A percentile compares a stretch with the other conserved stretches of the same genome.
phyloP scores from a whole-genome alignment of 2,797 vertebrate species.

The Leptatherina wallacei region DNA sequence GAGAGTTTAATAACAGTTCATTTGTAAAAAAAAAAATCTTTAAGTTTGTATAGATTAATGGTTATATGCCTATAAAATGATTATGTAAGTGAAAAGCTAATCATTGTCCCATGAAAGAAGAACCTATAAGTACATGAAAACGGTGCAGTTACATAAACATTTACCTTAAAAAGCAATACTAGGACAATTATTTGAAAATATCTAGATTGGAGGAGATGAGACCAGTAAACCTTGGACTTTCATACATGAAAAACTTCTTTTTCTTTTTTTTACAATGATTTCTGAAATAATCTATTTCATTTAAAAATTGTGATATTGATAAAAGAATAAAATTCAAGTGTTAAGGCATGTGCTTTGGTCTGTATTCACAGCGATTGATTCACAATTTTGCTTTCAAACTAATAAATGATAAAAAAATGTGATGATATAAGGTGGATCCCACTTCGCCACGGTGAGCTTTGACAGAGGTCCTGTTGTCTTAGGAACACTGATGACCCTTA shows the following conservation, averaged over 20 bases:
- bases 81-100: no score
- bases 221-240: background rate
- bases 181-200: no score
- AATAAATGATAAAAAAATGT: background rate
- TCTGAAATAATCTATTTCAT: background rate
- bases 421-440: background rate
- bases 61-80: no score
- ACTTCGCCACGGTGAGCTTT: background rate
- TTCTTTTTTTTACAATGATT: background rate
- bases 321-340: background rate
- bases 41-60: no score
- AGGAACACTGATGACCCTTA: conserved; percentile 59
- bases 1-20: background rate
- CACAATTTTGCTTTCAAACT: background rate
- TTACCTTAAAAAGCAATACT: no score
- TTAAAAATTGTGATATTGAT: background rate
- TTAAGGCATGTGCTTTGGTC: background rate
- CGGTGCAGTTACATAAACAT: no score
- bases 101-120: no score
- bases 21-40: background rate
- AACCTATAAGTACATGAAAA: no score
- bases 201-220: background rate
- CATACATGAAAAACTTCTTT: background rate
- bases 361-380: background rate
- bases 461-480: conserved; percentile 53